phyloP scores from a whole-genome alignment of 2,888 invertebrate genomes.

The Steinernema hermaphroditum region DNA sequence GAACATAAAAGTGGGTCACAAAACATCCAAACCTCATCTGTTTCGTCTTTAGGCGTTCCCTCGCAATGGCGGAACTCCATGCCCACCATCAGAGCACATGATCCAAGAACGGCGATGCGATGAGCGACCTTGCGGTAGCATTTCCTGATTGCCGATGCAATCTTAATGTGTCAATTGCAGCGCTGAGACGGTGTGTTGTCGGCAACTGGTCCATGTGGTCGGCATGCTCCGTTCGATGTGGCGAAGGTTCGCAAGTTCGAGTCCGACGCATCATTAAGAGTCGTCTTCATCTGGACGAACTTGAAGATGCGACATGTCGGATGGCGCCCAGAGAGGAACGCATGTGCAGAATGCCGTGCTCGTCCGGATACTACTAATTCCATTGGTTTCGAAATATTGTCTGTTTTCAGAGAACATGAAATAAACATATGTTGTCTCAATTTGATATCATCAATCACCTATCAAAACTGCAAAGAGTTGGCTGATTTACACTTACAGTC shows the following conservation, averaged over 20 bases:
- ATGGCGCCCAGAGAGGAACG: slow-evolving; percentile 42
- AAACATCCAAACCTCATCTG: too few relatives aligned
- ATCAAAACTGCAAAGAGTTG: too few relatives aligned
- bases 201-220: slow-evolving; percentile 70
- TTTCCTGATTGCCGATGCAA: background rate
- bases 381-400: background rate
- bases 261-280: slow-evolving; percentile 42
- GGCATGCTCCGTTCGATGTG: slow-evolving; percentile 70
- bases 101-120: slow-evolving; percentile 63
- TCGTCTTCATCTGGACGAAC: slow-evolving; percentile 35
- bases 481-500: too few relatives aligned
- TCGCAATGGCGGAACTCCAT: slow-evolving; percentile 62
- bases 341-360: slow-evolving; percentile 45
- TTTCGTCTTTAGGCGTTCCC: slow-evolving; percentile 52
- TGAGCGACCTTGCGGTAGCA: slow-evolving; percentile 58
- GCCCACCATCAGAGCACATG: slow-evolving; percentile 61
- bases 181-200: slow-evolving; percentile 67
- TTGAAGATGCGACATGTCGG: slow-evolving; percentile 43
- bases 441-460: too few relatives aligned
- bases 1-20: slow-evolving; percentile 57
- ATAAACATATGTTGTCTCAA: too few relatives aligned
- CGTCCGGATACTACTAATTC: background rate
- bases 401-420: background rate
- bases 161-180: slow-evolving; percentile 40
- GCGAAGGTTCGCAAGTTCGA: slow-evolving; percentile 75